phyloP scores from a whole-genome alignment of 2,797 vertebrate species.

The Dendrocincla fuliginosa region DNA sequence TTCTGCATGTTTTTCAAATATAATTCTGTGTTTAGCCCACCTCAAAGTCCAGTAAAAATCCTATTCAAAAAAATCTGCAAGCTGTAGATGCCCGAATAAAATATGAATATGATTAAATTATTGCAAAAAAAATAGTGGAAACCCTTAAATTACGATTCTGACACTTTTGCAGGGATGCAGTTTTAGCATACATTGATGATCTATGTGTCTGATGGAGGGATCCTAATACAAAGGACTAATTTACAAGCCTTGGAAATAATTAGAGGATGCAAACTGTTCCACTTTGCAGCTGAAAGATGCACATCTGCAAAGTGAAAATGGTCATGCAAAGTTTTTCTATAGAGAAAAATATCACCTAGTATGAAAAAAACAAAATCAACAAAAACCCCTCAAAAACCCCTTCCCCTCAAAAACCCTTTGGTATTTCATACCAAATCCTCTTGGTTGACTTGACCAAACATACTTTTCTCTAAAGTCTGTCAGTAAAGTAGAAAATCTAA shows the following conservation, averaged over 20 bases:
- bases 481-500: neutral
- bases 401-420: rapidly evolving
- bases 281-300: neutral
- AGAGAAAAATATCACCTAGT: neutral
- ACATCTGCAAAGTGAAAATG: neutral
- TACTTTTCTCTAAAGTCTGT: neutral
- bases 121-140: neutral
- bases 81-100: neutral
- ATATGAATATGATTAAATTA: neutral
- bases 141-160: constrained; percentile 32
- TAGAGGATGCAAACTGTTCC: neutral
- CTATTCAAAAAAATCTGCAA: neutral
- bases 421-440: neutral
- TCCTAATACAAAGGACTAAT: neutral
- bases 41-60: neutral
- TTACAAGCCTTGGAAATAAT: neutral
- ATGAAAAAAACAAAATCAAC: neutral
- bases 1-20: neutral
- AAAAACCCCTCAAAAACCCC: neutral
- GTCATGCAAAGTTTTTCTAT: neutral
- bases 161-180: constrained; percentile 8
- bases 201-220: constrained; percentile 7
- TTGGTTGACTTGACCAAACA: neutral
- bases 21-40: neutral
- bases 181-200: constrained; percentile 44